Evolutionary conservation across 2,888 invertebrate species (phyloP).

Genomic region (Oligia strigilis): DNA sequence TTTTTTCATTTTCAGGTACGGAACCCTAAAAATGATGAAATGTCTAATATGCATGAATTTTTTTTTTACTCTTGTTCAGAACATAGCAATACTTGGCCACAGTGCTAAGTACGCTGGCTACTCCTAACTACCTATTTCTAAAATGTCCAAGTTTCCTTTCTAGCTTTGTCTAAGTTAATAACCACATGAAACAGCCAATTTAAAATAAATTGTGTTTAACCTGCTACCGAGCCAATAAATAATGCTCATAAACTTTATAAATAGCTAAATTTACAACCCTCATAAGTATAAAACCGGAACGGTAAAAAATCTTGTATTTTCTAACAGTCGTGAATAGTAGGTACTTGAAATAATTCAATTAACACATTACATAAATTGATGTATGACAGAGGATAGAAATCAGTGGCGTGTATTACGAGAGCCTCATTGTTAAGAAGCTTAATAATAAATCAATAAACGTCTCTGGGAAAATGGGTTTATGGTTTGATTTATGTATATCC

Average conservation of each 20-base stretch:
- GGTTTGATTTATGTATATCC: not conserved
- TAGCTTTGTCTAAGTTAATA: slow-evolving; percentile 3
- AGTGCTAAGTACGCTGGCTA: not conserved
- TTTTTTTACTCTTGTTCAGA: not conserved
- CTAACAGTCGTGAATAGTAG: not conserved
- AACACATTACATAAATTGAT: not conserved
- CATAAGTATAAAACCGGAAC: slow-evolving; percentile 20
- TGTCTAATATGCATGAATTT: not conserved
- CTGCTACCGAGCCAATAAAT: slow-evolving; percentile 29
- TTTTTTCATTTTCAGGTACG: not conserved
- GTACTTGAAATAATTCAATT: not conserved
- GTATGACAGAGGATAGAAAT: not conserved
- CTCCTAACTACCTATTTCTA: not conserved
- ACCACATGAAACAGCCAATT: slow-evolving; percentile 28
- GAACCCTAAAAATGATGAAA: not conserved
- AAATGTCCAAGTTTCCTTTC: not conserved
- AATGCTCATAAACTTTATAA: slow-evolving; percentile 48
- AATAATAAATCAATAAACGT: too few relatives aligned
- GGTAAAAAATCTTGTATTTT: not conserved
- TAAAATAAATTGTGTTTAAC: slow-evolving; percentile 39
- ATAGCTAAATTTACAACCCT: slow-evolving; percentile 44
- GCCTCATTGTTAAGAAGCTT: too few relatives aligned
- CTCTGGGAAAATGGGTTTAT: not conserved
- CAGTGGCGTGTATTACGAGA: not conserved
- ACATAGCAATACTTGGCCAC: not conserved